Evolutionary conservation across 2,113 vertebrate genomes (phyloP).

Genomic region (Chunga burmeisteri): DNA sequence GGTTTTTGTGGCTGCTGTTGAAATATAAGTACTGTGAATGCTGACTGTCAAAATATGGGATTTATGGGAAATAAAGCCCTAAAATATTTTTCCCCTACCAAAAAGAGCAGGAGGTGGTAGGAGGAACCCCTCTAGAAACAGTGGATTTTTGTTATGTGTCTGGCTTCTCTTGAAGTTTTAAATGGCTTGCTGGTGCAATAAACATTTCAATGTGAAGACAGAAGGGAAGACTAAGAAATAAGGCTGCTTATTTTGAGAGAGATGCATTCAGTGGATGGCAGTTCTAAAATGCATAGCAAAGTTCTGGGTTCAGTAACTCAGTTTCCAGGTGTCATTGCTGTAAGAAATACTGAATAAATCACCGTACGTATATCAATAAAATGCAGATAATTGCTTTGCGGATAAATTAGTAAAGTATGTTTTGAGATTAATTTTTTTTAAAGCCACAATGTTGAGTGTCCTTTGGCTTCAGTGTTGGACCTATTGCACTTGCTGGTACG

Average conservation of each 20-base stretch:
- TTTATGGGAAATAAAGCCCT: constrained; percentile 70
- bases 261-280: neutral
- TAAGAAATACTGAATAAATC: constrained; percentile 41
- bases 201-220: constrained; percentile 54
- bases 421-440: neutral
- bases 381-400: neutral
- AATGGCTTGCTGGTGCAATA: constrained; percentile 54
- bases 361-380: constrained; percentile 9
- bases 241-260: constrained; percentile 50
- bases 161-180: constrained; percentile 56
- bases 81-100: constrained; percentile 58
- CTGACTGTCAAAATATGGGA: constrained; percentile 63
- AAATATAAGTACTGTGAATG: constrained; percentile 71
- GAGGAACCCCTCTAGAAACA: constrained; percentile 4
- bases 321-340: constrained; percentile 6
- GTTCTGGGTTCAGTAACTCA: constrained; percentile 1
- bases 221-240: constrained; percentile 54
- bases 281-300: constrained; percentile 14
- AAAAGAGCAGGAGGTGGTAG: neutral
- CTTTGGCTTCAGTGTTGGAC: neutral
- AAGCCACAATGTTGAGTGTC: neutral
- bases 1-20: constrained; percentile 52
- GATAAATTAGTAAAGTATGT: constrained; percentile 30
- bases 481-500: neutral
- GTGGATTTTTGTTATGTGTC: neutral